These are phyloP conservation scores for Hoplodrina blanda DNA, from an alignment of 2,888 invertebrate genomes.

Conservation along the genomic window DNA sequence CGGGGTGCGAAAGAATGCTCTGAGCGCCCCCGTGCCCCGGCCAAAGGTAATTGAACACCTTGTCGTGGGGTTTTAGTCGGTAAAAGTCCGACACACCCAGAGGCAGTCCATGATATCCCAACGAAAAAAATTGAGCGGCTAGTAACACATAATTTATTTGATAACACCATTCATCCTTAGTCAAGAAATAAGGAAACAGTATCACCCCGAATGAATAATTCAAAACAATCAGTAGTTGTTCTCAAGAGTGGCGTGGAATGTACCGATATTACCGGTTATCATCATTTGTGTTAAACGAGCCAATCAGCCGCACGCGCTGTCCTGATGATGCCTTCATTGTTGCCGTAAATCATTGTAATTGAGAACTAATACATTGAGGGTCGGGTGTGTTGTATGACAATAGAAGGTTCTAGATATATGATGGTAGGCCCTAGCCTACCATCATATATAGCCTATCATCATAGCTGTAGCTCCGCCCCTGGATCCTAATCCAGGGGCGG, in stretches of 20 bases:
- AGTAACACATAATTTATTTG: slow-evolving; percentile 1
- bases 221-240: slow-evolving; percentile 34
- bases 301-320: slow-evolving; percentile 46
- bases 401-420: slow-evolving; percentile 6
- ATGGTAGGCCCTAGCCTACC: too few species aligned
- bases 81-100: too few species aligned
- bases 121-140: too few species aligned
- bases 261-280: slow-evolving; percentile 44
- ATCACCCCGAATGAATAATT: slow-evolving; percentile 27
- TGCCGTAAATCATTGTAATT: slow-evolving; percentile 49
- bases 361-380: slow-evolving; percentile 23
- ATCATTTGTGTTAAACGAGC: slow-evolving; percentile 46
- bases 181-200: slow-evolving; percentile 26
- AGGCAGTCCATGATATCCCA: too few species aligned
- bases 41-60: too few species aligned
- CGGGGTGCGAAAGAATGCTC: too few species aligned
- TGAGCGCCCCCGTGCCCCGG: too few species aligned
- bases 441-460: too few species aligned
- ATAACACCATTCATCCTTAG: slow-evolving; percentile 22
- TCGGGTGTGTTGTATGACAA: not conserved
- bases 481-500: too few species aligned
- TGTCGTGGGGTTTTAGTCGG: too few species aligned
- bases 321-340: slow-evolving; percentile 39
- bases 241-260: slow-evolving; percentile 33
- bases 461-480: too few species aligned